A percentile compares a stretch with the other conserved stretches of the same genome.
These are phyloP conservation scores for Melangyna quadrimaculata DNA, from an alignment of 2,888 invertebrate genomes.

Conservation along the genomic window DNA sequence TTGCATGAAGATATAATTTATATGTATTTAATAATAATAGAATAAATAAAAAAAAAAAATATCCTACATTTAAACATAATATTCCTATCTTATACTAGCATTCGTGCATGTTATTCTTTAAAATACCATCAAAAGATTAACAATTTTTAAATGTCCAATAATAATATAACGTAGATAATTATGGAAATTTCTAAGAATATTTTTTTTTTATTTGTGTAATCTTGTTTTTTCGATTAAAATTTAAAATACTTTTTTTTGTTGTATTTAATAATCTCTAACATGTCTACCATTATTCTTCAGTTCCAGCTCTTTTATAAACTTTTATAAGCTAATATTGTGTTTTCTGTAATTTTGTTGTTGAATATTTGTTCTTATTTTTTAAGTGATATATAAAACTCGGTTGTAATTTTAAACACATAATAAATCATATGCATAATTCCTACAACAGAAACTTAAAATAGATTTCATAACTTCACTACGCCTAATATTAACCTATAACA, in stretches of 20 bases:
- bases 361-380: constrained; percentile 25
- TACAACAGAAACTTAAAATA: constrained; percentile 34
- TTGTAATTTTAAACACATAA: constrained; percentile 49
- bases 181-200: background rate
- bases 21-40: constrained; percentile 50
- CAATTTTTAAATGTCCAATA: constrained; percentile 6
- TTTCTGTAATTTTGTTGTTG: constrained; percentile 19
- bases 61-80: constrained; percentile 55
- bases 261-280: too few species aligned
- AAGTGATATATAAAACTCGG: constrained; percentile 43
- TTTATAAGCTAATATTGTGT: background rate
- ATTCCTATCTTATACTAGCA: constrained; percentile 45
- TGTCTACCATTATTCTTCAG: too few species aligned
- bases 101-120: constrained; percentile 5
- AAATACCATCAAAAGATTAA: background rate
- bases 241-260: background rate
- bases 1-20: constrained; percentile 49
- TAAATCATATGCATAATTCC: constrained; percentile 50
- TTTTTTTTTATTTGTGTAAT: background rate
- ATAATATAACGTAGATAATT: background rate
- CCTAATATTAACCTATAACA: background rate
- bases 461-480: constrained; percentile 26
- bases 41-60: constrained; percentile 27
- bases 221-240: background rate
- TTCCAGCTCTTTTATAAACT: too few species aligned